Evolutionary conservation across 1,140 invertebrate species (phyloP).

Genomic region (Dolichoris vasculosae): DNA sequence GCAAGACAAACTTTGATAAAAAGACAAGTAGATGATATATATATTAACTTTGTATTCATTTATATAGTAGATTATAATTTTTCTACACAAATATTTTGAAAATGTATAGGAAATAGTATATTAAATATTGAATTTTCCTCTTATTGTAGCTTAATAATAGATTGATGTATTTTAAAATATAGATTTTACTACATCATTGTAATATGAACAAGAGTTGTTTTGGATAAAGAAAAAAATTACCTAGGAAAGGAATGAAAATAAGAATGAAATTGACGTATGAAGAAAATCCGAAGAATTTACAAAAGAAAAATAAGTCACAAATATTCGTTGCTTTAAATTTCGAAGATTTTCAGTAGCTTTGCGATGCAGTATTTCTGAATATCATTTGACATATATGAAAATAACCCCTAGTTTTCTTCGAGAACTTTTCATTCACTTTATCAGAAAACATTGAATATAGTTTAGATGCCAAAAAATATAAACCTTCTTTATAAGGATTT

Average conservation of each 20-base stretch:
- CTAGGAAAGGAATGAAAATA: not conserved
- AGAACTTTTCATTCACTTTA: conserved; percentile 51
- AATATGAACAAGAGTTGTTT: too few species aligned
- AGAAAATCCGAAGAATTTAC: not conserved
- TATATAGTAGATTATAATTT: too few species aligned
- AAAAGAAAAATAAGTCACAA: not conserved
- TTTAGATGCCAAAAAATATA: conserved; percentile 42
- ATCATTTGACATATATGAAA: conserved; percentile 11
- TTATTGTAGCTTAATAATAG: too few species aligned
- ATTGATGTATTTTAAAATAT: too few species aligned
- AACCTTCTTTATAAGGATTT: conserved; percentile 3
- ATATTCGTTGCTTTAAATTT: conserved; percentile 26
- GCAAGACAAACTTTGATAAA: too few species aligned
- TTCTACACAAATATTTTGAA: too few species aligned
- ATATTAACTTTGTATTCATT: too few species aligned
- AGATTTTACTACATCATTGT: too few species aligned
- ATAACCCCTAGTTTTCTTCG: conserved; percentile 45
- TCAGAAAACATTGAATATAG: conserved; percentile 54
- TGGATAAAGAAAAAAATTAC: not conserved
- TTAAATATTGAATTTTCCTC: too few species aligned
- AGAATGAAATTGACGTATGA: not conserved
- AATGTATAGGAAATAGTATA: too few species aligned
- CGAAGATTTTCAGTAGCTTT: not conserved
- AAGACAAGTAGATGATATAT: too few species aligned
- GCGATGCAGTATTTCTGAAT: conserved; percentile 5